Conservation (phyloP, 1,140 invertebrate genomes). For the Drosophila azteca region DNA sequence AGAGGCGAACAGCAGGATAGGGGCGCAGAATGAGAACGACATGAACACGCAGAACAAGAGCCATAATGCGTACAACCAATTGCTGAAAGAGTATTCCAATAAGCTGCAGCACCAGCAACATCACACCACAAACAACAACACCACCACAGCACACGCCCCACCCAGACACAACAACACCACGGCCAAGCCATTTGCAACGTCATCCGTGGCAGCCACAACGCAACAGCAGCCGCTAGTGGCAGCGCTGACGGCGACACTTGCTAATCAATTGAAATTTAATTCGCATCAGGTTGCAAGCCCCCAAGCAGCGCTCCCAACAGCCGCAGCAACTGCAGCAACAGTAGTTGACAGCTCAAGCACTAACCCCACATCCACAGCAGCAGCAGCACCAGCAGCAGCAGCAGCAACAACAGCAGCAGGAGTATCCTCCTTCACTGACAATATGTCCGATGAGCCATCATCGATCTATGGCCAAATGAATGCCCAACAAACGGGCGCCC, state of each 20-base stretch:
- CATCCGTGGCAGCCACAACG: constrained; percentile 36
- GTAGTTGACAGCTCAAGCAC: constrained; percentile 6
- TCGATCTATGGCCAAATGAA: constrained; percentile 67
- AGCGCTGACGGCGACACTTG: constrained; percentile 71
- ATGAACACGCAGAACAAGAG: constrained; percentile 74
- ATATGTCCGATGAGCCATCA: constrained; percentile 70
- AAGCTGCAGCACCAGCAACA: constrained; percentile 62
- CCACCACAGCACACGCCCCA: constrained; percentile 48
- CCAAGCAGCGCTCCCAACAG: constrained; percentile 36
- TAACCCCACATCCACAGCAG: constrained; percentile 22
- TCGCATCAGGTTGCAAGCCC: constrained; percentile 72
- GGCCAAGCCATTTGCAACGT: constrained; percentile 51
- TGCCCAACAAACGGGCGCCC: constrained; percentile 16
- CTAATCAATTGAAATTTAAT: constrained; percentile 83
- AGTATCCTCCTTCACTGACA: constrained; percentile 26
- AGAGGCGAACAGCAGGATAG: constrained; percentile 37
- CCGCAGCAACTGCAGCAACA: constrained; percentile 29
- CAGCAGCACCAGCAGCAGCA: constrained; percentile 7
- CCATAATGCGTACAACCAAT: constrained; percentile 77
- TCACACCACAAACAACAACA: constrained; percentile 47
- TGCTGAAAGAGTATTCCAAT: constrained; percentile 81
- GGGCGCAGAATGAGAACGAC: constrained; percentile 57
- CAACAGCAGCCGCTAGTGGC: constrained; percentile 69
- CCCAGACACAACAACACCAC: constrained; percentile 53
- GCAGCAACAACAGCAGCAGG: constrained; percentile 22